phyloP scores from a whole-genome alignment of 2,888 invertebrate species.

The Perizoma flavofasciatum region DNA sequence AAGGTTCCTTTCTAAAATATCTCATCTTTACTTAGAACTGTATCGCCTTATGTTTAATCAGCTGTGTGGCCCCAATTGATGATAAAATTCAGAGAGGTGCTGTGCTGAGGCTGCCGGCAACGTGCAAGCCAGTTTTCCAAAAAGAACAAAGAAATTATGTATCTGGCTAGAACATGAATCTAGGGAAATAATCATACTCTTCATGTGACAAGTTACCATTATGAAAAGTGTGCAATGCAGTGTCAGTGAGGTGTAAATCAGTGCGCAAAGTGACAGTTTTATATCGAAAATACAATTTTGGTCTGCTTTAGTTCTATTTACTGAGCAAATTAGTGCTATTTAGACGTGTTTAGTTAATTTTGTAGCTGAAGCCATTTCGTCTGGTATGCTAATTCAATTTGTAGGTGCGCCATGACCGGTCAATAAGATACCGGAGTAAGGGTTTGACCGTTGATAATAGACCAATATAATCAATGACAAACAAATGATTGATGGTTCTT shows the following conservation, averaged over 20 bases:
- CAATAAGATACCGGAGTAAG: slow-evolving; percentile 40
- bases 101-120: slow-evolving; percentile 62
- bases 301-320: slow-evolving; percentile 50
- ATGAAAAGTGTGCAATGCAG: slow-evolving; percentile 2
- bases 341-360: slow-evolving; percentile 31
- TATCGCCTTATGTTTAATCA: slow-evolving; percentile 72
- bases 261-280: slow-evolving; percentile 29
- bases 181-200: neutral
- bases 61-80: slow-evolving; percentile 77
- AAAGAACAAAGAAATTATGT: slow-evolving; percentile 19
- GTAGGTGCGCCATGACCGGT: slow-evolving; percentile 46
- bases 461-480: neutral
- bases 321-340: slow-evolving; percentile 35
- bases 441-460: too few species aligned
- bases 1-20: slow-evolving; percentile 60
- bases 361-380: slow-evolving; percentile 44
- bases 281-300: slow-evolving; percentile 42
- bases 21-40: slow-evolving; percentile 52
- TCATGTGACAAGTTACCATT: neutral
- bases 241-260: slow-evolving; percentile 24
- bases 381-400: slow-evolving; percentile 55
- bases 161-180: neutral
- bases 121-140: slow-evolving; percentile 48
- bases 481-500: slow-evolving; percentile 2
- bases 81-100: slow-evolving; percentile 70